Evolutionary conservation across 2,113 vertebrate genomes (phyloP).

Genomic region (Gambusia holbrooki): DNA sequence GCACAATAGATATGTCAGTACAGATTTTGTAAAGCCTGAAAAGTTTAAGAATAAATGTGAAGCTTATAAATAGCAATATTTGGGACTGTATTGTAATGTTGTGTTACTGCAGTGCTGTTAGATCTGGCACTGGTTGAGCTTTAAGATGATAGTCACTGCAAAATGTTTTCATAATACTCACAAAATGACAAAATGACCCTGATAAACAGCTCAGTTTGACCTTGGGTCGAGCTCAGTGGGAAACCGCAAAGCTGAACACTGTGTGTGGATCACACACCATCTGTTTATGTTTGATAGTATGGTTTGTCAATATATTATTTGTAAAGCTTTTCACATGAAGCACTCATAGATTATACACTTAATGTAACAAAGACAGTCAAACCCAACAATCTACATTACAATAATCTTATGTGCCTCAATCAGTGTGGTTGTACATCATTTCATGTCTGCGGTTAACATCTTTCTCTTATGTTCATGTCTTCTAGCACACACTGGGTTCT

Average conservation of each 20-base stretch:
- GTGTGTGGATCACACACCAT: not conserved
- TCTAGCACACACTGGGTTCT: constrained; percentile 9
- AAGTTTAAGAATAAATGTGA: not conserved
- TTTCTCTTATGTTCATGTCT: constrained; percentile 1
- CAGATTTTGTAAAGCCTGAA: not conserved
- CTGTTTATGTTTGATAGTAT: not conserved
- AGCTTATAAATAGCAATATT: not conserved
- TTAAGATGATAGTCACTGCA: not conserved
- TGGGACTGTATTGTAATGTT: not conserved
- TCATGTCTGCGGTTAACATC: not conserved
- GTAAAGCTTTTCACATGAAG: not conserved
- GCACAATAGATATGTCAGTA: constrained; percentile 48
- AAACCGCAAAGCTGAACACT: constrained; percentile 16
- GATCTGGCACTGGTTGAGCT: not conserved
- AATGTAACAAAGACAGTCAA: constrained; percentile 16
- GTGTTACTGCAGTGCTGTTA: not conserved
- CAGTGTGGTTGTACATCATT: not conserved
- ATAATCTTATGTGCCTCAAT: constrained; percentile 29
- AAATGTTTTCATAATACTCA: not conserved
- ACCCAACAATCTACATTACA: constrained; percentile 45
- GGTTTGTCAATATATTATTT: not conserved
- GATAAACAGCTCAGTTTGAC: constrained; percentile 1
- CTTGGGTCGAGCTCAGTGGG: constrained; percentile 3
- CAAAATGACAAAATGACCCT: not conserved
- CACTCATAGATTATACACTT: constrained; percentile 48